A percentile compares a stretch with the other conserved stretches of the same genome.
Conservation (phyloP, 1,140 invertebrate genomes). For the Vanessa atalanta region DNA sequence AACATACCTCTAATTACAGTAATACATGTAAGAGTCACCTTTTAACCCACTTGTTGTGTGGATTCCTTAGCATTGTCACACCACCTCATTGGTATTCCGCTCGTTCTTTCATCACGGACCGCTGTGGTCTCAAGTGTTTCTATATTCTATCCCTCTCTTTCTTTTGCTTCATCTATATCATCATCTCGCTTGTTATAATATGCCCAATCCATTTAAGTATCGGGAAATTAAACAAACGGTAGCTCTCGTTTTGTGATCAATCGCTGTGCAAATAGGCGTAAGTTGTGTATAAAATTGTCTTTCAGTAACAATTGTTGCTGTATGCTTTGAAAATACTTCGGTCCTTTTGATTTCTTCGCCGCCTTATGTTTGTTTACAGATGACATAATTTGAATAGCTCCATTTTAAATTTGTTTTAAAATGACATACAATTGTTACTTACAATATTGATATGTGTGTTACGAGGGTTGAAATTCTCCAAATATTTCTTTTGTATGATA, state of each 20-base stretch:
- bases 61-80: slow-evolving; percentile 70
- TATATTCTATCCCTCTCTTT: slow-evolving; percentile 53
- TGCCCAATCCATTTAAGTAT: slow-evolving; percentile 57
- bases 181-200: slow-evolving; percentile 54
- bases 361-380: slow-evolving; percentile 49
- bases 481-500: not conserved
- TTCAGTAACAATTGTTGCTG: slow-evolving; percentile 48
- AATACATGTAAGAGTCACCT: slow-evolving; percentile 70
- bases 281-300: slow-evolving; percentile 45
- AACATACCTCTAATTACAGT: slow-evolving; percentile 67
- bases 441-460: slow-evolving; percentile 25
- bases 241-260: slow-evolving; percentile 60
- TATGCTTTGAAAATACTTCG: slow-evolving; percentile 62
- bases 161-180: slow-evolving; percentile 38
- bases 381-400: slow-evolving; percentile 45
- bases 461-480: not conserved
- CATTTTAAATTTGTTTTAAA: not conserved
- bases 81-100: slow-evolving; percentile 70
- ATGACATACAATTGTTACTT: not conserved
- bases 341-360: slow-evolving; percentile 52
- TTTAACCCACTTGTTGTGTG: slow-evolving; percentile 74
- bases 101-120: slow-evolving; percentile 63
- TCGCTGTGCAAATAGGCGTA: slow-evolving; percentile 56
- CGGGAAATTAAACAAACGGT: slow-evolving; percentile 53
- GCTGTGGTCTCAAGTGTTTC: slow-evolving; percentile 74